Conservation (phyloP, 2,113 vertebrate species). For the Heterocephalus glaber region DNA sequence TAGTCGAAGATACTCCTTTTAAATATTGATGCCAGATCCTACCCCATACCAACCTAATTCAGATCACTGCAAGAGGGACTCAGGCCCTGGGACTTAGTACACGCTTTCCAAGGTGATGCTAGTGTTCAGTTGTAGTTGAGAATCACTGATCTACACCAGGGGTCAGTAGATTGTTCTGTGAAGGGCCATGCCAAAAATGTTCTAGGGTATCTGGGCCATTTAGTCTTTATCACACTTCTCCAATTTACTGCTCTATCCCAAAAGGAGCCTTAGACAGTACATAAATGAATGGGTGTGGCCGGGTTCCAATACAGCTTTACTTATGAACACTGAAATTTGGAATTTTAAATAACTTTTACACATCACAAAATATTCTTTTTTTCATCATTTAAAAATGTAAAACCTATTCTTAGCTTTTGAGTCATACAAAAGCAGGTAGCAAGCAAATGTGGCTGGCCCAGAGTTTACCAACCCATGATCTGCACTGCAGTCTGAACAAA, state of each 20-base stretch:
- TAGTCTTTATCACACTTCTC: neutral
- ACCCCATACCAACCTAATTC: neutral
- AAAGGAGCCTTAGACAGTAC: neutral
- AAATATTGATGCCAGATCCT: neutral
- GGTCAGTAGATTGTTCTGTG: neutral
- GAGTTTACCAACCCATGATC: neutral
- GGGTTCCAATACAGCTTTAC: neutral
- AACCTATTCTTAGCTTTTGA: neutral
- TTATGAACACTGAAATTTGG: neutral
- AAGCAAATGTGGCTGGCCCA: neutral
- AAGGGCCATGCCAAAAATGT: neutral
- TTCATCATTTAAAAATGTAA: conserved; percentile 11
- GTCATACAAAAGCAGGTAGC: neutral
- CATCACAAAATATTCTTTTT: conserved; percentile 10
- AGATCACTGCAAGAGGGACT: neutral
- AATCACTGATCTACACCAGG: neutral
- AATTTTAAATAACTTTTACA: conserved; percentile 6
- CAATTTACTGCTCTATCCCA: neutral
- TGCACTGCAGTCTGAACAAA: neutral
- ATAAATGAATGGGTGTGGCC: neutral
- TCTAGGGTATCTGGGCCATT: neutral
- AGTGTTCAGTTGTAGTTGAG: neutral
- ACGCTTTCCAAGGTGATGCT: neutral
- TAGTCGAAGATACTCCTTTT: no score
- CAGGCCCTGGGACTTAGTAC: neutral